Conservation (phyloP, 2,797 vertebrate species). For the Rhodeus uyekii region DNA sequence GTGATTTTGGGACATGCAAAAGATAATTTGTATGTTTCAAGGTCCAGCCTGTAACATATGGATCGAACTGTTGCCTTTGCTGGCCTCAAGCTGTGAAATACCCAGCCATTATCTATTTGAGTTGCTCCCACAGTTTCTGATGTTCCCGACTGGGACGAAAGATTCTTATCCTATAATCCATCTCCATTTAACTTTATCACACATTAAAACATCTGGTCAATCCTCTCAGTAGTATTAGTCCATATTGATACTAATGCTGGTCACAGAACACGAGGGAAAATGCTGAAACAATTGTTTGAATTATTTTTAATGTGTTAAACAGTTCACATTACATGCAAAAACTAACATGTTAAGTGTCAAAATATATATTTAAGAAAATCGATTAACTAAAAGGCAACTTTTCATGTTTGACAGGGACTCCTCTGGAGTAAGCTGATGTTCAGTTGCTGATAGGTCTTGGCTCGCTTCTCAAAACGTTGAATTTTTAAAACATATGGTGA, state of each 20-base stretch:
- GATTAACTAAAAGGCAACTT: not conserved
- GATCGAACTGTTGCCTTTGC: no score
- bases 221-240: not conserved
- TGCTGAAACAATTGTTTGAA: not conserved
- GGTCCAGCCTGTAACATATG: no score
- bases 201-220: not conserved
- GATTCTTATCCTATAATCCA: no score
- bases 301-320: not conserved
- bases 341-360: not conserved
- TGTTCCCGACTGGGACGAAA: not conserved
- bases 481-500: not conserved
- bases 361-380: not conserved
- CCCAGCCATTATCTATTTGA: not conserved
- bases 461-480: not conserved
- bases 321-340: not conserved
- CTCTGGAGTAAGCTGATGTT: not conserved
- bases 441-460: not conserved
- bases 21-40: no score
- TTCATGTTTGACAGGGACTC: no score
- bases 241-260: not conserved
- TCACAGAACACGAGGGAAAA: not conserved
- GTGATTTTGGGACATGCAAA: no score
- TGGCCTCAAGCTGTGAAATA: no score
- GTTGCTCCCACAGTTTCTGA: not conserved
- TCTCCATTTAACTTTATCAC: not conserved